Evolutionary conservation across 2,113 vertebrate genomes (phyloP), one percentile per base, ranked within the genome.

Genomic region (Phrynocephalus versicolor): DNA sequence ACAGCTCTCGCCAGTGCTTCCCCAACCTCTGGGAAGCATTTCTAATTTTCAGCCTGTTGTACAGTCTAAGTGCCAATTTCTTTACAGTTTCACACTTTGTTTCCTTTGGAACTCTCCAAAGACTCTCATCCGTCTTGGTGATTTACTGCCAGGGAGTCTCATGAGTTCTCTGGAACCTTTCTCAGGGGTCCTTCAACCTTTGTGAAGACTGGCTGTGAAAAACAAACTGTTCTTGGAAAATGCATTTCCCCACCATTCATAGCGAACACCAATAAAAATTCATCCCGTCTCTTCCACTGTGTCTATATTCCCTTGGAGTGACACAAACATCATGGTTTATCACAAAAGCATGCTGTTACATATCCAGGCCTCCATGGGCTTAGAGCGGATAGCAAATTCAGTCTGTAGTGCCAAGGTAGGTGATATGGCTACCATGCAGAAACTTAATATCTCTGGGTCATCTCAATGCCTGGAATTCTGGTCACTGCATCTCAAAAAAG

Each of bases 111-210:
- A 88, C 21, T 80, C 1, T 84, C 45, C 60, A 18, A 76, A 85
- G 91, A 91, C 88, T 90, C 85, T 72, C 25, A 75, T 73, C 41
- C 82, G 45, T 88, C 85, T 27, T 79, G 39, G 16, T 85, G 41
- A 69, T 74, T 84, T 84, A 77, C 72, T 88, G n/a, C 3, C 64
- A 2, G 6, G 79, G 70, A 87, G 89, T 85, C 82, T 89, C 62
- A 76, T 21, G 86, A 87, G 89, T 89, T 90, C 23, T 14, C 86
- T 55, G 74, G 9, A 82, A 81, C 57, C 83, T 85, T 90, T 71
- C 73, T 89, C 39, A 84, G 89, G 88, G 86, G 25, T 35, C 84
- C 85, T 92, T 89, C 33, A 62, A 2, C 65, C 6, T 88, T 84
- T 85, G 19, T 76, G 81, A 90, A 90, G 73, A n/a, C 71, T 85